A percentile compares a stretch with the other conserved stretches of the same genome.
Conservation (phyloP, 1,140 invertebrate species). For the Drosophila navojoa region DNA sequence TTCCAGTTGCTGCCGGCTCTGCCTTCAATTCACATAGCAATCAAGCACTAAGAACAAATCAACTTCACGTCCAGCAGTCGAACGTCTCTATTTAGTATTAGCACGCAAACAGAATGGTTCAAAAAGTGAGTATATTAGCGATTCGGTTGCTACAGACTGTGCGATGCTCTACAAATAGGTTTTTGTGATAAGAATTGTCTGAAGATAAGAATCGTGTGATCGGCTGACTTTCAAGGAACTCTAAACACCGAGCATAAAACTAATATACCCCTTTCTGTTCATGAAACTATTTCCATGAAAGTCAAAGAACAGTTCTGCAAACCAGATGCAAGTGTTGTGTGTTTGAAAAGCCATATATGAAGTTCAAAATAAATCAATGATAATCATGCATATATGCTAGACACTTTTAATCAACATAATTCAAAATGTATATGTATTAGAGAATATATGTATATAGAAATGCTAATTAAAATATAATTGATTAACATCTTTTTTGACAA, state of each 20-base stretch:
- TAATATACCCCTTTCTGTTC: background rate
- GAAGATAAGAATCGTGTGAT: too few species aligned
- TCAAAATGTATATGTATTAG: too few species aligned
- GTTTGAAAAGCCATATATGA: background rate
- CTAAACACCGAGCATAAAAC: too few species aligned
- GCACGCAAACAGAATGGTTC: constrained; percentile 46
- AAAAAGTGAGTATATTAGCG: constrained; percentile 55
- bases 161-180: background rate
- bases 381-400: background rate
- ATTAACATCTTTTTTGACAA: background rate
- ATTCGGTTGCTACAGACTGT: background rate
- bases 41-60: constrained; percentile 26
- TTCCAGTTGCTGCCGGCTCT: constrained; percentile 62
- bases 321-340: background rate
- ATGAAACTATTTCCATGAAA: background rate
- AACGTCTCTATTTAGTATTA: constrained; percentile 47
- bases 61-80: constrained; percentile 21
- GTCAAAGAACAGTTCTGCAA: background rate
- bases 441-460: background rate
- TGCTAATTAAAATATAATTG: background rate
- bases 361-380: background rate
- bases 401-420: too few species aligned
- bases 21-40: constrained; percentile 44
- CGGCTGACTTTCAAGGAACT: too few species aligned
- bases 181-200: too few species aligned